Percentiles rank a stretch among this genome's conserved stretches.
Conservation (phyloP, 2,797 vertebrate species). For the Syndactyla subalaris region DNA sequence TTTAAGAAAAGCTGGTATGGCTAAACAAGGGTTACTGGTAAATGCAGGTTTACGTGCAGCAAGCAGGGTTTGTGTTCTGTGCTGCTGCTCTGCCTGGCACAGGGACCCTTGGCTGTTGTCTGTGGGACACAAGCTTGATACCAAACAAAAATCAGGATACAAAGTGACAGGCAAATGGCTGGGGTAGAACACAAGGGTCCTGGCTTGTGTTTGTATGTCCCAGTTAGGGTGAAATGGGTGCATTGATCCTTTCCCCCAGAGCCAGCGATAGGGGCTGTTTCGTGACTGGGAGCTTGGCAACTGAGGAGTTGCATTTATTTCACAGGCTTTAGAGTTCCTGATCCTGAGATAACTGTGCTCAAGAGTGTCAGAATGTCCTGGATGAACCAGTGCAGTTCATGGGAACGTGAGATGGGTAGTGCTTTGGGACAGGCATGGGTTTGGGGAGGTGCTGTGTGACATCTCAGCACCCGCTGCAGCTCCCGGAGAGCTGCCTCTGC, state of each 20-base stretch:
- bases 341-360: background rate
- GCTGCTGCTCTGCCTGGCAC: background rate
- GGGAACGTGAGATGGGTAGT: background rate
- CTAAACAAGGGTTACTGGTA: background rate
- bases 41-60: background rate
- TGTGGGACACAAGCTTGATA: background rate
- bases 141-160: background rate
- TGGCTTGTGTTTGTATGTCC: background rate
- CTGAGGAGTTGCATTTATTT: background rate
- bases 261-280: background rate
- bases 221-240: background rate
- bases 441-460: background rate
- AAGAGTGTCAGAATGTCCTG: slow-evolving; percentile 28
- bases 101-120: background rate
- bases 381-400: background rate
- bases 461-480: rapidly evolving
- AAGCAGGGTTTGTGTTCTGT: background rate
- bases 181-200: background rate
- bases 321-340: background rate
- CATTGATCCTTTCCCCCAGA: background rate
- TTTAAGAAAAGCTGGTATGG: background rate
- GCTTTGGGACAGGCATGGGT: background rate
- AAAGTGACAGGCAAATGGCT: background rate
- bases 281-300: background rate
- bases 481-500: background rate